A percentile compares a stretch with the other conserved stretches of the same genome.
Evolutionary conservation across 2,797 vertebrate species (phyloP).

Genomic region (Antrozous pallidus): DNA sequence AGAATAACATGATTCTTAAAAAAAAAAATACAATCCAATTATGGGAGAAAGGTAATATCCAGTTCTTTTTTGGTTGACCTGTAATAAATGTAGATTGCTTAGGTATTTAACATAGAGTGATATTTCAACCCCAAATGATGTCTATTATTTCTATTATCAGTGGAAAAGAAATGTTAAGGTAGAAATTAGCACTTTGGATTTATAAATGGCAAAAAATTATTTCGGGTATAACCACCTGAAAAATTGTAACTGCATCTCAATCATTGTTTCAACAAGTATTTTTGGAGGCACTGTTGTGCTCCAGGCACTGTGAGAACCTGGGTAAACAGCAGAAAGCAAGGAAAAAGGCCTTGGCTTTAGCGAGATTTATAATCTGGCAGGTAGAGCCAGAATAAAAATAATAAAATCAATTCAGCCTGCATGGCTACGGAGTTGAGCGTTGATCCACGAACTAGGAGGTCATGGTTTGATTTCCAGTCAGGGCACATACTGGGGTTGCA

Average conservation of each 20-base stretch:
- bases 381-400: background rate
- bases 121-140: conserved; percentile 68
- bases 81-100: conserved; percentile 72
- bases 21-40: conserved; percentile 68
- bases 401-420: background rate
- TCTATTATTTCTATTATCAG: conserved; percentile 66
- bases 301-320: background rate
- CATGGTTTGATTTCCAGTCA: too few relatives aligned
- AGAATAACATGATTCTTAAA: conserved; percentile 61
- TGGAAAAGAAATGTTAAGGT: conserved; percentile 54
- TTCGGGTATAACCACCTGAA: conserved; percentile 23
- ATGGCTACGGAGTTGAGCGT: too few relatives aligned
- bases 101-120: conserved; percentile 67
- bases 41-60: conserved; percentile 64
- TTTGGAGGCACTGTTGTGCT: background rate
- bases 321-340: background rate
- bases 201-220: conserved; percentile 14
- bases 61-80: conserved; percentile 68
- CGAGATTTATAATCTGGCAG: background rate
- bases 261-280: background rate
- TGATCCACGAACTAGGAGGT: too few relatives aligned
- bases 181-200: conserved; percentile 56
- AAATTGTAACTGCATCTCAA: background rate
- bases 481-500: too few relatives aligned
- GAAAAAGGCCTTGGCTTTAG: background rate